Evolutionary conservation across 2,113 vertebrate genomes (phyloP).

Genomic region (Python bivittatus): DNA sequence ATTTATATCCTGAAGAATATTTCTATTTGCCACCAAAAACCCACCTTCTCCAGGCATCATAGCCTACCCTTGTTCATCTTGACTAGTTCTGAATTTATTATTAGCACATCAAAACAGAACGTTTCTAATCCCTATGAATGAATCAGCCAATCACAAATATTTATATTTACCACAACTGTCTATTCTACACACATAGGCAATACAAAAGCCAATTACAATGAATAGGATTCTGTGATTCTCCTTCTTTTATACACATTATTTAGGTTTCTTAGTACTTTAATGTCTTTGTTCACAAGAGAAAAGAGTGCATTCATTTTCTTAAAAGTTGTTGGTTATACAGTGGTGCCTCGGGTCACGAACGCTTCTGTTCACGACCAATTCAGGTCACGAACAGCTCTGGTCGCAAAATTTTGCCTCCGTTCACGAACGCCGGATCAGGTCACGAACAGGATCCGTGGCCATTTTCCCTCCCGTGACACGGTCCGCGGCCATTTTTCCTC

Average conservation of each 20-base stretch:
- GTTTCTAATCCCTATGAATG: neutral
- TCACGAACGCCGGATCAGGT: too few relatives aligned
- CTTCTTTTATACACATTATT: neutral
- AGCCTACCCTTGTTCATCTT: neutral
- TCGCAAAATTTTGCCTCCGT: too few relatives aligned
- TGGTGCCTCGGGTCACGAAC: too few relatives aligned
- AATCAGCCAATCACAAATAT: neutral
- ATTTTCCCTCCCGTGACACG: too few relatives aligned
- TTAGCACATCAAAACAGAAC: neutral
- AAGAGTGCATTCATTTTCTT: neutral
- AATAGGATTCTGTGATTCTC: neutral
- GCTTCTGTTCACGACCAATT: too few relatives aligned
- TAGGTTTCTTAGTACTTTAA: neutral
- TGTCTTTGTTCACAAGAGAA: neutral
- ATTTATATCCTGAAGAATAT: neutral
- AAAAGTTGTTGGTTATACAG: neutral
- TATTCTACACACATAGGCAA: neutral
- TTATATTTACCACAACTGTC: neutral
- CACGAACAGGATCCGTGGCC: too few relatives aligned
- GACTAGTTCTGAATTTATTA: neutral
- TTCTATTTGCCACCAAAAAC: neutral
- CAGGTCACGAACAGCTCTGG: too few relatives aligned
- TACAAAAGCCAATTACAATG: neutral
- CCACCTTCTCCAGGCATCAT: neutral
- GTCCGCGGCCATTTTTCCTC: too few relatives aligned